phyloP scores from a whole-genome alignment of 1,140 invertebrate species.

The Aphaenogaster floridana region DNA sequence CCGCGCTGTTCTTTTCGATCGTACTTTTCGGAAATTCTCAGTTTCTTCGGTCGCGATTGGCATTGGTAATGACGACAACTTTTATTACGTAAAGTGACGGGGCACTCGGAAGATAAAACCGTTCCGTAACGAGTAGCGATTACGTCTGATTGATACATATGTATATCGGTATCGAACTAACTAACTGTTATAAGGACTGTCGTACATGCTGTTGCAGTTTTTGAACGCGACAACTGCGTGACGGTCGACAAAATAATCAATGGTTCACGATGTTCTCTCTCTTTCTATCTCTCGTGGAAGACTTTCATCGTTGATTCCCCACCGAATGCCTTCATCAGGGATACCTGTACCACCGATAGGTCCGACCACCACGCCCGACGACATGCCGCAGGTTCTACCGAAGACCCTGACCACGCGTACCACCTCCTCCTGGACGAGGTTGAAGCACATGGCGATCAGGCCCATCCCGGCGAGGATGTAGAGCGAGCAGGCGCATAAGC shows the following conservation, averaged over 20 bases:
- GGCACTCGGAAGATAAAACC: conserved; percentile 8
- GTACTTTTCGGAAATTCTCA: conserved; percentile 34
- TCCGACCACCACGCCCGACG: conserved; percentile 82
- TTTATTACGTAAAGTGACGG: conserved; percentile 13
- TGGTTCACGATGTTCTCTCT: conserved; percentile 15
- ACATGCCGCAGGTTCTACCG: conserved; percentile 85
- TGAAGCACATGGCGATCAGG: conserved; percentile 98
- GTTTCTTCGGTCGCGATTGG: conserved; percentile 41
- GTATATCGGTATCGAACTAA: background rate
- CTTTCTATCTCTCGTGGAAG: conserved; percentile 25
- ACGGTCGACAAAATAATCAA: conserved; percentile 26
- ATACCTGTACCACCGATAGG: conserved; percentile 84
- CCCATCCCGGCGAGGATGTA: conserved; percentile 98
- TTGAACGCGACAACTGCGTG: conserved; percentile 26
- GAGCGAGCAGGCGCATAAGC: conserved; percentile 92
- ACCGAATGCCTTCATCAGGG: conserved; percentile 75
- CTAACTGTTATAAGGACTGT: background rate
- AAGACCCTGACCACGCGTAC: conserved; percentile 89
- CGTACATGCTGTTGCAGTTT: background rate
- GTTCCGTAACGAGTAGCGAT: background rate
- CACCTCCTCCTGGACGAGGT: conserved; percentile 97
- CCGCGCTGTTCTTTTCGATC: background rate
- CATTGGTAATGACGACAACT: conserved; percentile 33
- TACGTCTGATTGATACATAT: background rate
- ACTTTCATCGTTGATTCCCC: conserved; percentile 70